Base-by-base conservation (phyloP, 1,140 invertebrate species). In the Saccostrea glomerata region DNA sequence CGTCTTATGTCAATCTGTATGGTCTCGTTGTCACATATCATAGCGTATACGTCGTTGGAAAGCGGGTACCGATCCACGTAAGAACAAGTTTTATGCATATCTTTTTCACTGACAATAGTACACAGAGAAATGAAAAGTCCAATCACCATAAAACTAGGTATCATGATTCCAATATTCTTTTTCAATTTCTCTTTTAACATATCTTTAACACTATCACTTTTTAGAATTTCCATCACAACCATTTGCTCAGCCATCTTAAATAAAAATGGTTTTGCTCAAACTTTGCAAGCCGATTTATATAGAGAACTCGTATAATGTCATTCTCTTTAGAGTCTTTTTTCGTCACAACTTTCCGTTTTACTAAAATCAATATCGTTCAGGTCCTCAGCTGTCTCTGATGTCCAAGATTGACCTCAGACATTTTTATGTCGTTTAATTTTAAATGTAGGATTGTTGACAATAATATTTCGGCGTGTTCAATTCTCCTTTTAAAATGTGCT, bases 401-500 rank as follows among this genome's bases (percentile, higher is more conserved):
- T n/a, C 63, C 25, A 7, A 20, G 25, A 20, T 82, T 82, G 23
- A 82, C 25, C 73, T 30, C 73, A 82, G 82, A 84, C 20, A 84
- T 84, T 84, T 84, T 84, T 15, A 84, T 20, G n/a, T 84, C 82
- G 17, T 47, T 84, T 84, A 84, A 12, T 84, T 84, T 84, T 55
- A 15, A 54, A 84, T 47, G 82, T 84, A 84, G 20, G 20, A 17
- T 17, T 55, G 82, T 17, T 84, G 82, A 84, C 20, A 84, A 84
- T 20, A 55, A n/a, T 40, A 56, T 84, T 17, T 84, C 82, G 17
- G 82, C 82, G 9, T 84, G 82, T 12, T 84, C 82, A 55, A 84
- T 84, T 84, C 54, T 47, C 54, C 82, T 84, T 55, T 55, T 84
- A 84, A 84, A 84, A 84, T 84, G 82, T 6, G 82, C 82, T 84